Evolutionary conservation across 2,888 invertebrate genomes (phyloP).

Genomic region (Harpalus rubripes): DNA sequence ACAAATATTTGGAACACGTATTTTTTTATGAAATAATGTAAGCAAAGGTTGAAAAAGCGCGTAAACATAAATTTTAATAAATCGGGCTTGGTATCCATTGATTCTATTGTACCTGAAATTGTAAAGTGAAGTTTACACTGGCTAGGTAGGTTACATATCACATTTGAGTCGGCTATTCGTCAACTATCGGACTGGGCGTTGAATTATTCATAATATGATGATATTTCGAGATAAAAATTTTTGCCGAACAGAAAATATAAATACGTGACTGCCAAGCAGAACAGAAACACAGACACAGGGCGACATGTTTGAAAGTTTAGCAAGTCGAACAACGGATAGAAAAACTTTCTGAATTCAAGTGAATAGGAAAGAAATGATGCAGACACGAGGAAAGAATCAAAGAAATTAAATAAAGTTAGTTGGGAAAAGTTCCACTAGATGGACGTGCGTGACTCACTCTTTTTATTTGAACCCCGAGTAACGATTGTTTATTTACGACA

Average conservation of each 20-base stretch:
- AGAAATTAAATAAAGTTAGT: conserved; percentile 66
- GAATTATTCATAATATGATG: conserved; percentile 66
- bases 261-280: conserved; percentile 65
- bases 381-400: conserved; percentile 64
- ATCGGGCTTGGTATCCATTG: conserved; percentile 23
- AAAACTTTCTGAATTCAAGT: conserved; percentile 63
- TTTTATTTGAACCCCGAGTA: conserved; percentile 5
- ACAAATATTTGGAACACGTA: neutral
- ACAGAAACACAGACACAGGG: conserved; percentile 44
- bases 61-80: conserved; percentile 58
- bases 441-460: conserved; percentile 48
- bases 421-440: conserved; percentile 53
- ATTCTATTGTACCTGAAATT: conserved; percentile 9
- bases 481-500: conserved; percentile 42
- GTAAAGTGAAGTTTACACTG: conserved; percentile 8
- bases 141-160: conserved; percentile 52
- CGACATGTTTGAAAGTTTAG: conserved; percentile 58
- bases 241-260: conserved; percentile 66
- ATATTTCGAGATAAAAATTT: conserved; percentile 63
- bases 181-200: conserved; percentile 54
- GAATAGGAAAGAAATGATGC: conserved; percentile 66
- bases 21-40: conserved; percentile 2
- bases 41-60: conserved; percentile 28
- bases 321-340: conserved; percentile 55
- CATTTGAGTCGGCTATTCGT: conserved; percentile 60